These are phyloP conservation scores for Pollenia angustigena DNA, from an alignment of 2,888 invertebrate species.

Conservation along the genomic window DNA sequence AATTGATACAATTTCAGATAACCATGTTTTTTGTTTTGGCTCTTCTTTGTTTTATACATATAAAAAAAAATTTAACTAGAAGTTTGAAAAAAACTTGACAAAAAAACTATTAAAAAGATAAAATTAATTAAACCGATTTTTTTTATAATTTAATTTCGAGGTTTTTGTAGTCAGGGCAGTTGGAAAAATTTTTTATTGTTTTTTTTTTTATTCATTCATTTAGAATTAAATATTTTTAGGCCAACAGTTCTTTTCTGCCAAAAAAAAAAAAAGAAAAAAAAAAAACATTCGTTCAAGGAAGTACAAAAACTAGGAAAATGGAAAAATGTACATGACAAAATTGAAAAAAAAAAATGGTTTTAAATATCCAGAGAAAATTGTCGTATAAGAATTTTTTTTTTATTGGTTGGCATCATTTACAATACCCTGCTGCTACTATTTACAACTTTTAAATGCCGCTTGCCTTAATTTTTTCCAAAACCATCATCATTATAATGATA, in stretches of 20 bases:
- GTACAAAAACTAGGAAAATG: background rate
- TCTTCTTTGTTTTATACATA: background rate
- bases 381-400: conserved; percentile 28
- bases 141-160: background rate
- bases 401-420: background rate
- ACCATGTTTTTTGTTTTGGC: background rate
- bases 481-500: conserved; percentile 12
- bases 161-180: background rate
- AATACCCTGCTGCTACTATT: conserved; percentile 11
- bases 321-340: background rate
- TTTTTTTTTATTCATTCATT: background rate
- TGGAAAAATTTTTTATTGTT: background rate
- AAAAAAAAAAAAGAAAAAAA: background rate
- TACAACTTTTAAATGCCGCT: background rate
- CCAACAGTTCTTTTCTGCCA: background rate
- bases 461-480: background rate
- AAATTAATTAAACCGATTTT: conserved; percentile 17
- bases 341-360: background rate
- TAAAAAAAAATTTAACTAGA: conserved; percentile 27
- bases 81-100: background rate
- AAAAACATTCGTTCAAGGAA: background rate
- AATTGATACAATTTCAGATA: conserved; percentile 46
- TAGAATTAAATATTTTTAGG: background rate
- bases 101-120: conserved; percentile 27
- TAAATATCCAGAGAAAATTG: background rate